Evolutionary conservation across 2,113 vertebrate genomes (phyloP), one percentile per base, ranked within the genome.

Genomic region (Lathamus discolor): DNA sequence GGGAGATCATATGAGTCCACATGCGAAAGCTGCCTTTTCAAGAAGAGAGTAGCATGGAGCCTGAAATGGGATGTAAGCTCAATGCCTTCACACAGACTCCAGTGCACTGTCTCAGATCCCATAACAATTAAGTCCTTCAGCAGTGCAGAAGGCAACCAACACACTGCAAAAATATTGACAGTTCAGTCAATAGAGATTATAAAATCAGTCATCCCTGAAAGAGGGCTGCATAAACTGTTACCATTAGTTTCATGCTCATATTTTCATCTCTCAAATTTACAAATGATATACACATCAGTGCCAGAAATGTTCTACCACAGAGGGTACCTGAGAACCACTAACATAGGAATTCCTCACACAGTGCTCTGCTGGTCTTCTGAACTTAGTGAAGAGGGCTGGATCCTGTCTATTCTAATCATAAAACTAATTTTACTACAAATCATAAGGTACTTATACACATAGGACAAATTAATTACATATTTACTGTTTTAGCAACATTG

Each of bases 51-150:
- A 74, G n/a, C 41, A 33, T 0, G 17, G 28, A 88, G 29, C 12
- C 29, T 44, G 28, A 75, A 28, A 37, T 4, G 12, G 16, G 2
- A 22, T 48, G 46, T 46, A 78, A 74, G 41, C 16, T 35, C 2
- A 24, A 25, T 1, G 3, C 12, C 15, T 62, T 31, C 64, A 33
- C 4, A 0, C 9, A 69, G 33, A 55, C 61, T 37, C 66, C 64
- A 52, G 17, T 3, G 25, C 3, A 0, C 10, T 1, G 0, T 9
- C 61, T 54, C 70, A 28, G 12, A 69, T 27, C 5, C 41, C 28
- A 8, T 8, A 2, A 24, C 13, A 64, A 67, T 35, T 6, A 37
- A 73, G 51, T 16, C 20, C 52, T 46, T 23, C 57, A 61, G 44
- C 35, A 87, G 20, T 4, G 35, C 37, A 70, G 48, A 77, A 91